Conservation (phyloP, 2,113 vertebrate genomes). For the Dasyurus viverrinus region DNA sequence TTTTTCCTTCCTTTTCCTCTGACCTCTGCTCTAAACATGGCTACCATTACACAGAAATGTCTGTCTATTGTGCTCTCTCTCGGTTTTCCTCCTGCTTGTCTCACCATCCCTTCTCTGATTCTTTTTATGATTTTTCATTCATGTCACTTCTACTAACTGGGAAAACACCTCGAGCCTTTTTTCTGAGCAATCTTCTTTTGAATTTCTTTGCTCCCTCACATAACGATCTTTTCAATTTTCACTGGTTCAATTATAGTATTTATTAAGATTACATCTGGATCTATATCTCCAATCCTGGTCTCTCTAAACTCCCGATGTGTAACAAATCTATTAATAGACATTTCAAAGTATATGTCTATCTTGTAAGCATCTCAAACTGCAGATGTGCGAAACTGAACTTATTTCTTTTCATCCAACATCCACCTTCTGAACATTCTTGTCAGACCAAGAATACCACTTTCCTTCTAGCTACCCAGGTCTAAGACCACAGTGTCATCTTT, state of each 20-base stretch:
- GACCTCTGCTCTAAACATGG: too few species aligned
- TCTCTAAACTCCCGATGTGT: background rate
- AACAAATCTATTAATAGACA: background rate
- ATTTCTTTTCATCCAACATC: background rate
- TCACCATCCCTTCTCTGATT: background rate
- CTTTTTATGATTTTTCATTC: background rate
- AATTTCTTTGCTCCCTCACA: background rate
- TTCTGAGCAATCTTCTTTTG: background rate
- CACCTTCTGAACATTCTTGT: background rate
- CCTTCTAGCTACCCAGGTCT: background rate
- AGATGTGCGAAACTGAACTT: background rate
- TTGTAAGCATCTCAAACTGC: background rate
- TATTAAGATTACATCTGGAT: background rate
- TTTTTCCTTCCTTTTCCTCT: too few species aligned
- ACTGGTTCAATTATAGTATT: background rate
- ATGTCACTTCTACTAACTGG: background rate
- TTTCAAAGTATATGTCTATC: background rate
- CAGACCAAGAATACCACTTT: background rate
- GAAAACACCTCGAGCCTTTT: background rate
- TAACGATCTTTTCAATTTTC: background rate
- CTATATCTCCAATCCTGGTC: background rate
- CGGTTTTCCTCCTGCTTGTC: background rate
- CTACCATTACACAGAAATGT: too few species aligned
- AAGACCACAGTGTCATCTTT: background rate
- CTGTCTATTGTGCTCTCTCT: background rate